Conservation (phyloP, 30 jellyfish, hydroid and myxozoan genomes). For the Cassiopea xamachana region DNA sequence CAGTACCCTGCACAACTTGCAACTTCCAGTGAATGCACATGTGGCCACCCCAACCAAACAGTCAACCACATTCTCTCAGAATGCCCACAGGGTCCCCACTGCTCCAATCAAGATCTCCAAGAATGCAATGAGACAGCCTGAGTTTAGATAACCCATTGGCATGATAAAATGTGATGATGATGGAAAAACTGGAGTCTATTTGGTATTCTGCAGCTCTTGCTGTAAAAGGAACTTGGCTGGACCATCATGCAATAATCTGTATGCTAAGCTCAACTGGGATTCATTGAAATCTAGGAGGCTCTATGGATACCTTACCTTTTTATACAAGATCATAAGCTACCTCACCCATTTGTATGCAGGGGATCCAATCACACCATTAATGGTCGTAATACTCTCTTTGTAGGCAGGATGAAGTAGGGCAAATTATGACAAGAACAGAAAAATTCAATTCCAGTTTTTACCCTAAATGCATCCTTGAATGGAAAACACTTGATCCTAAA, state of each 20-base stretch:
- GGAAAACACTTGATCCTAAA: conserved; percentile 53
- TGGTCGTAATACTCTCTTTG: conserved; percentile 71
- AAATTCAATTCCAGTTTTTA: conserved; percentile 55
- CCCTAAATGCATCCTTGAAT: conserved; percentile 56
- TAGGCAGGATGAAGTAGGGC: conserved; percentile 52
- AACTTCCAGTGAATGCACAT: no score
- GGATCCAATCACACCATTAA: conserved; percentile 68
- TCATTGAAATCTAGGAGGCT: conserved; percentile 34
- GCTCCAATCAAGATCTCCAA: no score
- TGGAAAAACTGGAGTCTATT: conserved; percentile 11
- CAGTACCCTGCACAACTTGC: no score
- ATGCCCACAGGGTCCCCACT: no score
- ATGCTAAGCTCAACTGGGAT: conserved; percentile 58
- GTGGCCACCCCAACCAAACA: no score
- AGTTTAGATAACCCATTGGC: no score
- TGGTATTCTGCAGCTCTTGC: conserved; percentile 44
- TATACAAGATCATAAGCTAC: conserved; percentile 43
- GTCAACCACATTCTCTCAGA: no score
- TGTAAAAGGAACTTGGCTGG: conserved; percentile 54
- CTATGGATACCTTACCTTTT: conserved; percentile 43
- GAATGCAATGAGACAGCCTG: no score
- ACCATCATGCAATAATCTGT: conserved; percentile 39
- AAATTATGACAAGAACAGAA: conserved; percentile 53
- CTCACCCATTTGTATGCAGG: conserved; percentile 44
- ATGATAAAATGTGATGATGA: no score